Percentiles rank a stretch among this genome's conserved stretches.
Conservation (phyloP, 2,113 vertebrate genomes). For the Daubentonia madagascariensis region DNA sequence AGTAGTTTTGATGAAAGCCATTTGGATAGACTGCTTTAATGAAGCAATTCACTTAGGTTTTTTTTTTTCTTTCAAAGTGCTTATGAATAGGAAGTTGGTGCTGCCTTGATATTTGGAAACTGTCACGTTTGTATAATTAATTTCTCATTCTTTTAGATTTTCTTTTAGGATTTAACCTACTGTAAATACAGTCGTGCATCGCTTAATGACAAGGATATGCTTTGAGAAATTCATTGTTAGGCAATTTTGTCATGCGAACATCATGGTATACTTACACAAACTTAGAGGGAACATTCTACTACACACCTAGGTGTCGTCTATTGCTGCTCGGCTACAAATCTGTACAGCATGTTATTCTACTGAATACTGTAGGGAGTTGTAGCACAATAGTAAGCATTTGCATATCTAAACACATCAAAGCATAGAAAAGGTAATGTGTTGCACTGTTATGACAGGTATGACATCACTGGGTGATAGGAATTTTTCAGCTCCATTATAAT, state of each 20-base stretch:
- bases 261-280: neutral
- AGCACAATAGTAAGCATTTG: neutral
- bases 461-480: neutral
- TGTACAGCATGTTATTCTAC: neutral
- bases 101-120: neutral
- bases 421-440: neutral
- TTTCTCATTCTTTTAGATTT: neutral
- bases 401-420: neutral
- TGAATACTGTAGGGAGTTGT: neutral
- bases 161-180: conserved; percentile 8
- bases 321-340: neutral
- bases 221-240: neutral
- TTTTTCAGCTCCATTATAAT: neutral
- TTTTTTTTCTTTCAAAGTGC: neutral
- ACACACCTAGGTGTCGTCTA: neutral
- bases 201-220: neutral
- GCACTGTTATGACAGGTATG: neutral
- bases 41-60: neutral
- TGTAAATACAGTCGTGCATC: neutral
- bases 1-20: neutral
- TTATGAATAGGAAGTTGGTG: neutral
- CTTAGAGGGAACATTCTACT: neutral
- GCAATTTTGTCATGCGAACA: neutral
- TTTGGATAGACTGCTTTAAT: neutral
- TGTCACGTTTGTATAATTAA: neutral